Base-by-base conservation (phyloP, 2,113 vertebrate genomes). In the Osmerus eperlanus region DNA sequence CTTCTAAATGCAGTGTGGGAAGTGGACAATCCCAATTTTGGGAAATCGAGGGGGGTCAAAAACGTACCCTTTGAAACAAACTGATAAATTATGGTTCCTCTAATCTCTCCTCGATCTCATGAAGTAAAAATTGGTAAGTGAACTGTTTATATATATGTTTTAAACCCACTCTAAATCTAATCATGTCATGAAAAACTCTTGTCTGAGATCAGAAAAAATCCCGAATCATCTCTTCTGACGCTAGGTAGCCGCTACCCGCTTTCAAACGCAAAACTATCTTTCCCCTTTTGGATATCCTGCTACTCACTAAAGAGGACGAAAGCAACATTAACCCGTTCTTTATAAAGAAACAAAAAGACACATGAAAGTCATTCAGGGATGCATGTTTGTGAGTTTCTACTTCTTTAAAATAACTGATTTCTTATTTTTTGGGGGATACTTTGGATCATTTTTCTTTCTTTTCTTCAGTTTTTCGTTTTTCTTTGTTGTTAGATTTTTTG, bases 321-420 rank as follows among this genome's bases (percentile, higher is more conserved):
- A 80, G 23, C 82, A 77, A 88, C 84, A 85, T 84, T 83, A 74
- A 84, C 81, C 84, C 64, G 79, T 86, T 82, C 81, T 82, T 87
- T 87, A 76, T 66, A 85, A 88, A 77, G 79, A 36, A 41, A 67
- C 36, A 1, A 59, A 82, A 80, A 85, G 81, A 89, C 85, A 87
- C 79, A 86, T 87, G 84, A 86, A 86, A 89, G 87, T 88, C 89
- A 91, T 92, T 93, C 90, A 92, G 91, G 91, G 90, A 93, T 92
- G 89, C 88, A 89, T 90, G 87, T 90, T 88, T 88, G 89, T 91
- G 83, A 87, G 87, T 88, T 88, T 70, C 80, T 89, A 8, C 36
- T 41, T 8, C 36, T 41, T 41, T 41, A 8, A 87, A 79, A 89
- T 78, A 23, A 88, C 84, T 88, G 85, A 84, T 89, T 84, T 89